These are phyloP conservation scores for Chouioia cunea DNA, from an alignment of 2,888 invertebrate genomes.

Conservation along the genomic window DNA sequence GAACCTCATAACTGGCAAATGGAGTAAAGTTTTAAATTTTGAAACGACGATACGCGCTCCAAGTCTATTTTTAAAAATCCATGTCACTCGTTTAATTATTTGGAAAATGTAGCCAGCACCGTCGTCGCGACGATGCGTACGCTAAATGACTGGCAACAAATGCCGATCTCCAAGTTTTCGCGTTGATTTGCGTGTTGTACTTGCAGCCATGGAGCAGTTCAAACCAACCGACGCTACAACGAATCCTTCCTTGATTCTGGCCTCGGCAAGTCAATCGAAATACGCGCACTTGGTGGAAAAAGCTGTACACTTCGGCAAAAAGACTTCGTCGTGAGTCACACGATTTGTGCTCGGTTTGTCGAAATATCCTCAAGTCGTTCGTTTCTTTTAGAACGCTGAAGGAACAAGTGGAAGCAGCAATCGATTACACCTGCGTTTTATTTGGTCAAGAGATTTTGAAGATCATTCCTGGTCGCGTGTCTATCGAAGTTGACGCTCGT, in stretches of 20 bases:
- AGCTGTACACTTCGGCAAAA: conserved; percentile 88
- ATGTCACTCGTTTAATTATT: conserved; percentile 1
- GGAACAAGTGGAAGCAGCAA: conserved; percentile 84
- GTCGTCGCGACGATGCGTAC: too few relatives aligned
- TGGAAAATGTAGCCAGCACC: conserved; percentile 46
- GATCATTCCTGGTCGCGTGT: conserved; percentile 96
- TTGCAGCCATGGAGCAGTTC: conserved; percentile 92
- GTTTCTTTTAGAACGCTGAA: conserved; percentile 73
- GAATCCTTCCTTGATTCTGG: conserved; percentile 96
- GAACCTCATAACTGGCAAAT: too few relatives aligned
- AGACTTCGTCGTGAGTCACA: conserved; percentile 72
- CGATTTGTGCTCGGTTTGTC: not conserved
- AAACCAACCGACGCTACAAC: conserved; percentile 99
- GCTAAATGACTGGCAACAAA: too few relatives aligned
- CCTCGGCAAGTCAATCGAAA: conserved; percentile 94
- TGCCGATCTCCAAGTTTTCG: too few relatives aligned
- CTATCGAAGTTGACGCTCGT: conserved; percentile 96
- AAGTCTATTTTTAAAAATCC: too few relatives aligned
- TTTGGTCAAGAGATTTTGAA: conserved; percentile 98
- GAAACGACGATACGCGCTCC: too few relatives aligned
- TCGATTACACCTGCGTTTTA: conserved; percentile 94
- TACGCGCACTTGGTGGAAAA: conserved; percentile 91
- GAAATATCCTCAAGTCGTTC: too few relatives aligned
- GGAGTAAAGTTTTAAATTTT: too few relatives aligned
- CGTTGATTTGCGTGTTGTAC: conserved; percentile 1